Evolutionary conservation across 1,140 invertebrate species (phyloP).

Genomic region (Papilio xuthus): DNA sequence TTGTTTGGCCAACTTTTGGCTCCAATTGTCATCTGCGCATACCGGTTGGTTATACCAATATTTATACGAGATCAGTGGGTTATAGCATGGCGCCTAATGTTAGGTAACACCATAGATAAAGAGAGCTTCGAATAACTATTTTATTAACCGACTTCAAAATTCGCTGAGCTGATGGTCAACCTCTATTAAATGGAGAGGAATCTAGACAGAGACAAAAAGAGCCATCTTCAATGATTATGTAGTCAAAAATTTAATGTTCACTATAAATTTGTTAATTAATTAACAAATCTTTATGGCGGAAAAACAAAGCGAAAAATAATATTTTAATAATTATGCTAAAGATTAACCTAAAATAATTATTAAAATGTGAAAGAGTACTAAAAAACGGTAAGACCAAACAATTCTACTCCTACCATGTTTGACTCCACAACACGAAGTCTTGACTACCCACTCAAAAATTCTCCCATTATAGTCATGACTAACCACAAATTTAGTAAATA

Average conservation of each 20-base stretch:
- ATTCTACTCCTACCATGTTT: background rate
- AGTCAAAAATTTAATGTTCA: background rate
- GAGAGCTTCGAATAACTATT: background rate
- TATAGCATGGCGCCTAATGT: conserved; percentile 25
- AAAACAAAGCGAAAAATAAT: no score
- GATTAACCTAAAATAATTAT: no score
- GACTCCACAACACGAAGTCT: background rate
- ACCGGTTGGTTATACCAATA: conserved; percentile 22
- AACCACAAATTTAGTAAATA: background rate
- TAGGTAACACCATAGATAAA: background rate
- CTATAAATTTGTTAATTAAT: background rate
- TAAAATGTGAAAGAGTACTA: no score
- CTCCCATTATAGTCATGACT: background rate
- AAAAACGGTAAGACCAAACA: no score
- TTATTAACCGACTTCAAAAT: no score
- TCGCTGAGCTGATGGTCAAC: no score
- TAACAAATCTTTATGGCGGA: no score
- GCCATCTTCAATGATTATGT: background rate
- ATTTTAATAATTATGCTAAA: no score
- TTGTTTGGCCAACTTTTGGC: conserved; percentile 42
- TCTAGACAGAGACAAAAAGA: no score
- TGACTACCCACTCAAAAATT: background rate
- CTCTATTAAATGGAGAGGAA: no score
- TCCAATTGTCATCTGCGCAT: conserved; percentile 28
- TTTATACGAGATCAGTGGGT: conserved; percentile 31